These are phyloP conservation scores for Lithophane semibrunnea DNA, from an alignment of 2,888 invertebrate genomes.

Conservation along the genomic window DNA sequence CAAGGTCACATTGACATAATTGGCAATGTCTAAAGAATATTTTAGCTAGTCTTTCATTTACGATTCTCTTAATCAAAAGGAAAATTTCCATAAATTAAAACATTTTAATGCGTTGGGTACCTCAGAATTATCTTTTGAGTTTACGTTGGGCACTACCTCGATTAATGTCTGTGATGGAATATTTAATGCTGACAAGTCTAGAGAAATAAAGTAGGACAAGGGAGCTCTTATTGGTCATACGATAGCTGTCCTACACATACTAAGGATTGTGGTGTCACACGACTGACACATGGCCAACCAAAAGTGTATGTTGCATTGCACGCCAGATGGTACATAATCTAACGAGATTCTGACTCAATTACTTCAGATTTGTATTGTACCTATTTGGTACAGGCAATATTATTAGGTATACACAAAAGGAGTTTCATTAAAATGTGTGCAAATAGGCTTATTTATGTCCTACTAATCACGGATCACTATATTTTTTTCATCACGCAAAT, in stretches of 20 bases:
- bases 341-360: conserved; percentile 37
- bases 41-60: conserved; percentile 21
- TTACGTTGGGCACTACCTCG: conserved; percentile 12
- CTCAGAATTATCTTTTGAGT: conserved; percentile 13
- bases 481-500: neutral
- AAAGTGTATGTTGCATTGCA: conserved; percentile 55
- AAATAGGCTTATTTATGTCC: conserved; percentile 5
- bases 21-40: conserved; percentile 37
- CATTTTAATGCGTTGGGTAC: neutral
- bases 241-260: conserved; percentile 48
- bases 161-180: conserved; percentile 17
- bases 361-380: conserved; percentile 1
- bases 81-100: conserved; percentile 41
- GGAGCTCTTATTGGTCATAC: conserved; percentile 57
- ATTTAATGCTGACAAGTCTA: conserved; percentile 30
- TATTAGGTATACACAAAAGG: neutral
- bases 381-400: neutral
- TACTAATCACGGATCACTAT: neutral
- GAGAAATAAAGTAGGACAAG: conserved; percentile 63
- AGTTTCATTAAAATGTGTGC: neutral
- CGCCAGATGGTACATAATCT: conserved; percentile 68
- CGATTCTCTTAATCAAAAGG: conserved; percentile 31
- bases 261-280: conserved; percentile 50
- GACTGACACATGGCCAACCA: conserved; percentile 63
- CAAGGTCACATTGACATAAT: conserved; percentile 28